A percentile compares a stretch with the other conserved stretches of the same genome.
Conservation (phyloP, 2,113 vertebrate genomes). For the Bolborhynchus lineola region DNA sequence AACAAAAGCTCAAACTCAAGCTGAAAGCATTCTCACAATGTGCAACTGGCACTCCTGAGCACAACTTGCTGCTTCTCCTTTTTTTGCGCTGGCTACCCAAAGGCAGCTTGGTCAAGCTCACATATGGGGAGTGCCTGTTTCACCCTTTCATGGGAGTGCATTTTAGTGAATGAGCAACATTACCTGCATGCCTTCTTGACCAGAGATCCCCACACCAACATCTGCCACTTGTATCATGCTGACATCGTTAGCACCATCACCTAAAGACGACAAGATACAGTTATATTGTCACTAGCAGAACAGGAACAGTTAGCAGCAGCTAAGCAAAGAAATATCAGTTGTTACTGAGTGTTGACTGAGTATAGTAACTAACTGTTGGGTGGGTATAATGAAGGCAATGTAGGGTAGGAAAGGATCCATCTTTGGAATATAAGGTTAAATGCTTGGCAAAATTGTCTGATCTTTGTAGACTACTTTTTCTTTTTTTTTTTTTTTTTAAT, state of each 20-base stretch:
- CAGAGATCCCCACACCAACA: slow-evolving; percentile 95
- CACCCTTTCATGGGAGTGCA: not conserved
- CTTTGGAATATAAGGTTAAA: not conserved
- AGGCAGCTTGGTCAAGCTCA: not conserved
- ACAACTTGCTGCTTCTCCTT: not conserved
- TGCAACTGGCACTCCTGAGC: not conserved
- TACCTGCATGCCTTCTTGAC: slow-evolving; percentile 99
- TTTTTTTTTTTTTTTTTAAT: not conserved
- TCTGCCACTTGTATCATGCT: slow-evolving; percentile 99
- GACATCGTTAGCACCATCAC: slow-evolving; percentile 97
- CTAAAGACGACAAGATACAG: slow-evolving; percentile 69
- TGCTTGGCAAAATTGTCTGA: not conserved
- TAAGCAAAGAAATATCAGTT: not conserved
- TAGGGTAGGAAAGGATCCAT: not conserved
- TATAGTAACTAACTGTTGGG: not conserved
- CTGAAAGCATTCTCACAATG: not conserved
- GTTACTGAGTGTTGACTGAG: not conserved
- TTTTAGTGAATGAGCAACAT: not conserved
- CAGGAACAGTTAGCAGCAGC: not conserved
- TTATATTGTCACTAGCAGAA: not conserved
- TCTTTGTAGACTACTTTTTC: not conserved
- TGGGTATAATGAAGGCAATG: not conserved
- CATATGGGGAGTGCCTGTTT: not conserved
- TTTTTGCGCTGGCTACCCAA: not conserved
- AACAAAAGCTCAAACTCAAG: not conserved